A percentile compares a stretch with the other conserved stretches of the same genome.
Conservation (phyloP, 2,888 invertebrate species). For the Coenonympha arcania region DNA sequence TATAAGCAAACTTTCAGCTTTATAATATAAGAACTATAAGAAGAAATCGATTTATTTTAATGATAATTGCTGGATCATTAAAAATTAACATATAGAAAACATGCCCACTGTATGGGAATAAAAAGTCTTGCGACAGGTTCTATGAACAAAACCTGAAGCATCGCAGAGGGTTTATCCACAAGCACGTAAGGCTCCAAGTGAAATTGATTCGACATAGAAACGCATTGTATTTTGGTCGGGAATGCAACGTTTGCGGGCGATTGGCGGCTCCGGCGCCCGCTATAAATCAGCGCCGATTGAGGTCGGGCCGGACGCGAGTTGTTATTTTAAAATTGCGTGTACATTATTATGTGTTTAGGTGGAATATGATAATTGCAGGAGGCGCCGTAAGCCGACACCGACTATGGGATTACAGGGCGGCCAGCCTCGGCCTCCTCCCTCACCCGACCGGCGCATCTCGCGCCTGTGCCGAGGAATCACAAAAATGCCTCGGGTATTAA, state of each 20-base stretch:
- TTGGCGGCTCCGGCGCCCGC: constrained; percentile 44
- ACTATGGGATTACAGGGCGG: constrained; percentile 66
- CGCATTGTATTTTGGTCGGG: constrained; percentile 33
- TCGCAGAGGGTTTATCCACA: background rate
- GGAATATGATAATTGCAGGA: constrained; percentile 73
- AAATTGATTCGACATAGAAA: background rate
- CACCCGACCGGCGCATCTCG: constrained; percentile 28
- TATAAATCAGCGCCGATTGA: constrained; percentile 68
- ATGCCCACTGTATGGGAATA: too few relatives aligned
- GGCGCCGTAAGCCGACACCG: constrained; percentile 72
- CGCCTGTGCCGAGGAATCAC: constrained; percentile 26
- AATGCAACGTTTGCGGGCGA: constrained; percentile 43
- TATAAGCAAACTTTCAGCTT: too few relatives aligned
- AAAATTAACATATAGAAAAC: too few relatives aligned
- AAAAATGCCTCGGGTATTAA: constrained; percentile 13
- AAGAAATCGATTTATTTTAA: too few relatives aligned
- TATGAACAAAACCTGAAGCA: background rate
- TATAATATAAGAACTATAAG: too few relatives aligned
- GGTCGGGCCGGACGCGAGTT: constrained; percentile 65
- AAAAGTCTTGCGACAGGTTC: background rate
- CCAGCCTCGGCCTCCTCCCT: constrained; percentile 27
- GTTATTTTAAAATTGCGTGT: constrained; percentile 74
- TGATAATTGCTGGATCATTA: too few relatives aligned
- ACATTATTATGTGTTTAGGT: constrained; percentile 74
- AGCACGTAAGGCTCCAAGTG: background rate